Base-by-base conservation (phyloP, 2,888 invertebrate genomes). In the Plagiodera versicolora region DNA sequence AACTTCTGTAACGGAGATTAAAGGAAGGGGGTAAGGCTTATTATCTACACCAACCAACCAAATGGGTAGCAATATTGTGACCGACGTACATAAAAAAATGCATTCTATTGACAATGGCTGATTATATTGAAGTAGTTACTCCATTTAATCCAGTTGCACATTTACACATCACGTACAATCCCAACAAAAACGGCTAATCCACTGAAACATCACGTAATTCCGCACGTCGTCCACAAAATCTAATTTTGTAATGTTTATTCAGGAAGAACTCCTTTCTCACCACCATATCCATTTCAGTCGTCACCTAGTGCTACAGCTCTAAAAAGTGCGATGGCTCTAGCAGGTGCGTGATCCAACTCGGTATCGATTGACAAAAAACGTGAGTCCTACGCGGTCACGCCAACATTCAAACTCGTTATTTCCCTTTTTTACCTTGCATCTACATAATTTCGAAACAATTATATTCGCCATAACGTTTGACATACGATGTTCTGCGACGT, bases 341-440 rank as follows among this genome's bases (percentile, higher is more conserved):
- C 74, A 75, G 74, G 76, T 76, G 76, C 77, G 77, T 77, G 77
- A 74, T 74, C 75, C 73, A 70, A 66, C 60, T 66, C 68, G 10
- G 32, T 74, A 76, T 77, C 75, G 76, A 77, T 77, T 75, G 67
- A 70, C 67, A 57, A 63, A 63, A 61, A 68, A 64, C 68, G 67
- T 60, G 60, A 63, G 61, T 55, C 57, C 46, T 49, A 66, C 65
- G 67, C 63, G 69, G 71, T 74, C 73, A 73, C 74, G 74, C 72
- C 47, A 60, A 49, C 63, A 59, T 53, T 53, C 39, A 39, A 49
- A 58, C 46, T 55, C 58, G 54, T 55, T 60, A 63, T 60, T 54
- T 44, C 52, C 32, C 55, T 66, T 62, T 24, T 24, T 24, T 62
- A 58, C 24, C 24, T 49, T 32, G 39, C 56, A 50, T 32, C 51